Evolutionary conservation across 2,888 invertebrate genomes (phyloP), one percentile per base, ranked within the genome.

Genomic region (Drosophila barbarae): DNA sequence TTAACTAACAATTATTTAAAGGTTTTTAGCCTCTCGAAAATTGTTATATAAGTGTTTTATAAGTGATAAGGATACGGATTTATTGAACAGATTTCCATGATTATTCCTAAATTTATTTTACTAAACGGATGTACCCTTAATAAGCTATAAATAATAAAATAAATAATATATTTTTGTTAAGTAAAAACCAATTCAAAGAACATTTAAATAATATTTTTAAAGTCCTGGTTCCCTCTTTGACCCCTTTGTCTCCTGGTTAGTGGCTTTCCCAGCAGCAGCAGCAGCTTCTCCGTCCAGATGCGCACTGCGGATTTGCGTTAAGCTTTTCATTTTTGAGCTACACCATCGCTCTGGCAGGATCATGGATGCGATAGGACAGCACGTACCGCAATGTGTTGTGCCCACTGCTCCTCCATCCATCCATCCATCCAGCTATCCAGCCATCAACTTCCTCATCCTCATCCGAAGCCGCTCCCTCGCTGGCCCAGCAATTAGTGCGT

Each of bases 301-400:
- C 69, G 78, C 55, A 47, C 47, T 76, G 80, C 77, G 81, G 85
- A 81, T 80, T 77, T 74, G 70, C 71, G 71, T 85, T 83, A 77
- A 81, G 85, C 85, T 74, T 73, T 72, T 76, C 81, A 72, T 76
- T 85, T 85, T 85, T 82, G 81, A 83, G 84, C 77, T 75, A 70
- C 70, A 72, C 67, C 69, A 53, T 71, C 71, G 51, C 69, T 65
- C 59, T 63, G 65, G 59, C 67, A 69, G 77, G 65, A 76, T 78
- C 79, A 71, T 70, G 76, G 32, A 36, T 36, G 30, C 28, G 34
- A 42, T 47, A 18, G 39, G 41, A 49, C 38, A 46, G 65, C 71
- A 56, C 71, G 56, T 66, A 55, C 46, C 54, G 47, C 47, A 55
- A 23, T 65, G 61, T 63, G 63, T 52, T 63, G 42, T 30, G 30